Evolutionary conservation across 2,888 invertebrate species (phyloP), one percentile per base, ranked within the genome.

Genomic region (Electrophaes corylata): DNA sequence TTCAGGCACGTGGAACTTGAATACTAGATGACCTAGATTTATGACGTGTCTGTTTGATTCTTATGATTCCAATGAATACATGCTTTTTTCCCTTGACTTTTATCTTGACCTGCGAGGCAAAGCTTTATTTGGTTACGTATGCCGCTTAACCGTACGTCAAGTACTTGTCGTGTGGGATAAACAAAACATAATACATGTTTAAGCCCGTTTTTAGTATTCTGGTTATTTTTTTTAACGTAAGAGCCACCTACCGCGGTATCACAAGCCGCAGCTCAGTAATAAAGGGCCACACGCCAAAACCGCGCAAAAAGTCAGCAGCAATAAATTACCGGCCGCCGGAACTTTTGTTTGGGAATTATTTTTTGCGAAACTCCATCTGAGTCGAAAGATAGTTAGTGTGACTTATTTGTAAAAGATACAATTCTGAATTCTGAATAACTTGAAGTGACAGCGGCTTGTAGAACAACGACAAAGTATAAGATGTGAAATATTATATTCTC

Each of bases 271-370:
- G 26, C 26, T 43, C 44, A 18, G 50, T 29, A 52, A 57, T 57
- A 57, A 57, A 57, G 31, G 18, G 5, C 41, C 51, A 37, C 49
- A 45, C 56, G 57, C 35, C 23, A 44, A 64, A 52, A 40, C 43
- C 57, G 62, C 51, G 63, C 65, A 63, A 63, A 66, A 66, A 66
- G 57, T 60, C 63, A 57, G 48, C 63, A 45, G 46, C 60, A 57
- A 66, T 66, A 63, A 63, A 66, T 66, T 61, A 61, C 65, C 56
- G 57, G 60, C 35, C 20, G 26, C 11, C 43, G 52, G 52, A 63
- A 63, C 47, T 66, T 63, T 63, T 63, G 63, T 63, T 63, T 60
- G 46, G 48, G 49, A 40, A 53, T 49, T 59, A 58, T 60, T 62
- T 65, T 65, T 65, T 60, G 59, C 57, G 23, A 58, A 57, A 45